Percentiles rank a stretch among this genome's conserved stretches.
These are phyloP conservation scores for Clarias batrachus DNA, from an alignment of 2,113 vertebrate genomes.

Conservation along the genomic window DNA sequence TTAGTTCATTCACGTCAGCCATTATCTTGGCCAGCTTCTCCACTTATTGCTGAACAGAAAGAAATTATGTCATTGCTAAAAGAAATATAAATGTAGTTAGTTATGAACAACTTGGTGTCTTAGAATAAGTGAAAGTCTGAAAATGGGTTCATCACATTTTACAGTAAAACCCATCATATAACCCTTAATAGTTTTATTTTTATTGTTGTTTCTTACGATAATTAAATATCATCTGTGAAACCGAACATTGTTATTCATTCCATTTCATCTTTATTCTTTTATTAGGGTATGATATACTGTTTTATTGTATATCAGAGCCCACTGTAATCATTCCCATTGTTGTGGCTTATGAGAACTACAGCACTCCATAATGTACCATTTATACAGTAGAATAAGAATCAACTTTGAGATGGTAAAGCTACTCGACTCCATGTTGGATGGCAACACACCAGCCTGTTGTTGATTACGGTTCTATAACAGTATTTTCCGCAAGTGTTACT, in stretches of 20 bases:
- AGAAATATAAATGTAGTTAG: no score
- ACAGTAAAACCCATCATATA: neutral
- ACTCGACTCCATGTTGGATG: no score
- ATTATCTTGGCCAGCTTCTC: no score
- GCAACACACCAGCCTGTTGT: neutral
- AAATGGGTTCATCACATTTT: no score
- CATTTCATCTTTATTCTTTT: neutral
- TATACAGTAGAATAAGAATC: neutral
- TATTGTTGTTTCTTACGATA: neutral
- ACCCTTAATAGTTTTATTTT: neutral
- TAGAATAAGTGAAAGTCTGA: no score
- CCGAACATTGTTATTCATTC: neutral
- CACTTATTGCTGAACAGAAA: no score
- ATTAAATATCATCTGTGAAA: neutral
- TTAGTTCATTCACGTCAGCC: no score
- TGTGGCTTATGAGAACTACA: neutral
- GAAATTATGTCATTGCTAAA: no score
- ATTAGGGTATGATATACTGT: neutral
- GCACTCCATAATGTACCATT: neutral
- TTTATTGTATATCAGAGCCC: no score
- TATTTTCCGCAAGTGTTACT: neutral
- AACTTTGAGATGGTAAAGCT: neutral
- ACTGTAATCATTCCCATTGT: neutral
- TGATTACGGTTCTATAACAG: neutral
- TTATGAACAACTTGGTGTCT: no score